phyloP scores from a whole-genome alignment of 1,140 invertebrate genomes.

The Dryas iulia region DNA sequence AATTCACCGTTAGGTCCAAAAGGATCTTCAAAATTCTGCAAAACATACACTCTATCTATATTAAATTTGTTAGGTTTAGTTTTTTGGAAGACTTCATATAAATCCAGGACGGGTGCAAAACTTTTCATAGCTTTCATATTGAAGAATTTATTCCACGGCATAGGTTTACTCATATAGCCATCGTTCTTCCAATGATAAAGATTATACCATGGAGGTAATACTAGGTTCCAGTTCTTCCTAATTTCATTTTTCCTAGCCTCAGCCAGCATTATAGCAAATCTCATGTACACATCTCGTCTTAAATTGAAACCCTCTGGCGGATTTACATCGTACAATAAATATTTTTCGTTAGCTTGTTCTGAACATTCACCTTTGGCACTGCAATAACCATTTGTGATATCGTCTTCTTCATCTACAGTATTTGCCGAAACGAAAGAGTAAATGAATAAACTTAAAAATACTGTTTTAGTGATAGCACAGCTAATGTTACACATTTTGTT shows the following conservation, averaged over 20 bases:
- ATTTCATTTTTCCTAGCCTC: constrained; percentile 74
- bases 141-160: constrained; percentile 93
- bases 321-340: constrained; percentile 95
- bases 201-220: constrained; percentile 94
- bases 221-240: constrained; percentile 82
- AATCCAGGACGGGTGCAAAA: constrained; percentile 94
- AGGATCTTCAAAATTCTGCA: constrained; percentile 93
- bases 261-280: constrained; percentile 91
- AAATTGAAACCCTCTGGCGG: constrained; percentile 98
- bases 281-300: constrained; percentile 95
- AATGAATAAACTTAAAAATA: background rate
- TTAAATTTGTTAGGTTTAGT: constrained; percentile 55
- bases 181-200: constrained; percentile 93
- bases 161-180: constrained; percentile 60
- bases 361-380: constrained; percentile 31
- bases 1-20: constrained; percentile 88
- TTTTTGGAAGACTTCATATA: constrained; percentile 87
- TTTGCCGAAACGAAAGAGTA: background rate
- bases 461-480: background rate
- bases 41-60: constrained; percentile 89
- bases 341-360: constrained; percentile 28
- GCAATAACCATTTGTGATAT: constrained; percentile 39
- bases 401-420: background rate
- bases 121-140: constrained; percentile 88
- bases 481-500: background rate